Conservation (phyloP, 2,888 invertebrate species). For the Conomelus anceps region DNA sequence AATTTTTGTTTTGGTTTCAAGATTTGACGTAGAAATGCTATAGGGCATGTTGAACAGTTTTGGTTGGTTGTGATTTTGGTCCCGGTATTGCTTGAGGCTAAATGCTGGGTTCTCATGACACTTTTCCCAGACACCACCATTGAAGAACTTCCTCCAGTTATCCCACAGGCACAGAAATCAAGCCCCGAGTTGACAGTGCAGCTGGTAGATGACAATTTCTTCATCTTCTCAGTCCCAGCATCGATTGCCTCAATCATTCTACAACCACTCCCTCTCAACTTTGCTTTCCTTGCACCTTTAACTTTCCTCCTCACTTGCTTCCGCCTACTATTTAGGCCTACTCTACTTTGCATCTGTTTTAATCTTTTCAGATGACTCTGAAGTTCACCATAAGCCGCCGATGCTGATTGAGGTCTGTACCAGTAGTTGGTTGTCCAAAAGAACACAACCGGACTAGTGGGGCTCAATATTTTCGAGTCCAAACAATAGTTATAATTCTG, state of each 20-base stretch:
- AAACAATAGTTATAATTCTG: neutral
- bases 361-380: slow-evolving; percentile 39
- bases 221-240: neutral
- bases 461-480: slow-evolving; percentile 4
- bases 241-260: neutral
- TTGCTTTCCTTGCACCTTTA: neutral
- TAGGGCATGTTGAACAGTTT: neutral
- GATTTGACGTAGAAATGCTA: neutral
- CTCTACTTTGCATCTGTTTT: neutral
- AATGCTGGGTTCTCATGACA: neutral
- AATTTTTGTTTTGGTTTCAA: slow-evolving; percentile 30
- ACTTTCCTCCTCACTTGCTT: neutral
- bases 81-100: neutral
- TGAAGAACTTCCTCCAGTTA: neutral
- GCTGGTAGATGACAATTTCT: neutral
- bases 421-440: slow-evolving; percentile 53
- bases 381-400: slow-evolving; percentile 43
- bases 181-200: neutral
- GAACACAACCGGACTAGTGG: slow-evolving; percentile 38
- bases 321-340: too few relatives aligned
- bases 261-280: neutral
- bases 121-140: neutral
- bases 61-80: too few relatives aligned
- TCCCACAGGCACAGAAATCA: neutral
- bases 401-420: slow-evolving; percentile 47